phyloP scores from a whole-genome alignment of 64 coral and sea anemone genomes.

The Pachyseris speciosa region DNA sequence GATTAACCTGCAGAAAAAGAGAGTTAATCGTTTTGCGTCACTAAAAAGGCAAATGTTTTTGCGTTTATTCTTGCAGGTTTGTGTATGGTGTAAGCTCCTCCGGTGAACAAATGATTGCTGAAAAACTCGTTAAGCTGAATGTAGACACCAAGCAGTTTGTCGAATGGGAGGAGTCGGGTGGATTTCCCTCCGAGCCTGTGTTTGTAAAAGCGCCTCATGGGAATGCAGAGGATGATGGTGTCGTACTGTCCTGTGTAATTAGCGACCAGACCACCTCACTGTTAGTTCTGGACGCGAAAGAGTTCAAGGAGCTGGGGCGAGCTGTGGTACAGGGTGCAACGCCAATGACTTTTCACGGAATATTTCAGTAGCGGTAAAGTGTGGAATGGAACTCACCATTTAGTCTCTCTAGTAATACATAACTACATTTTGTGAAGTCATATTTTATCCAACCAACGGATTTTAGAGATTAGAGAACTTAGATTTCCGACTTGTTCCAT shows the following conservation, averaged over 20 bases:
- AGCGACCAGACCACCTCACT: conserved; percentile 75
- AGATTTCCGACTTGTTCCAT: no score
- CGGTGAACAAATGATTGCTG: background rate
- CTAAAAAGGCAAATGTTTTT: background rate
- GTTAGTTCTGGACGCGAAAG: conserved; percentile 74
- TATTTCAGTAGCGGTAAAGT: conserved; percentile 12
- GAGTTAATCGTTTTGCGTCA: no score
- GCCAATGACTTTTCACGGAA: conserved; percentile 62
- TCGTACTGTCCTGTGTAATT: conserved; percentile 81
- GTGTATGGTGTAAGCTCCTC: conserved; percentile 41
- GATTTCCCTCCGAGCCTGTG: conserved; percentile 81
- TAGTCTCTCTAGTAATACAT: no score
- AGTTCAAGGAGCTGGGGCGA: conserved; percentile 72
- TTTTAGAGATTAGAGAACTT: no score
- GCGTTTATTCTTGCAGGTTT: conserved; percentile 16
- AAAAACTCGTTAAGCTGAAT: conserved; percentile 80
- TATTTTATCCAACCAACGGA: no score
- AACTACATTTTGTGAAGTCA: no score
- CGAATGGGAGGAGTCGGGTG: conserved; percentile 64
- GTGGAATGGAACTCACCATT: background rate
- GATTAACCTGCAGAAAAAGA: no score
- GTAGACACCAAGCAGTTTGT: conserved; percentile 50
- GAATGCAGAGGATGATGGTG: conserved; percentile 82
- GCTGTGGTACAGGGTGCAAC: conserved; percentile 69
- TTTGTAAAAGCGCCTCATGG: conserved; percentile 81